Base-by-base conservation (phyloP, 2,888 invertebrate genomes). In the Rhimphoctona megacephalus region DNA sequence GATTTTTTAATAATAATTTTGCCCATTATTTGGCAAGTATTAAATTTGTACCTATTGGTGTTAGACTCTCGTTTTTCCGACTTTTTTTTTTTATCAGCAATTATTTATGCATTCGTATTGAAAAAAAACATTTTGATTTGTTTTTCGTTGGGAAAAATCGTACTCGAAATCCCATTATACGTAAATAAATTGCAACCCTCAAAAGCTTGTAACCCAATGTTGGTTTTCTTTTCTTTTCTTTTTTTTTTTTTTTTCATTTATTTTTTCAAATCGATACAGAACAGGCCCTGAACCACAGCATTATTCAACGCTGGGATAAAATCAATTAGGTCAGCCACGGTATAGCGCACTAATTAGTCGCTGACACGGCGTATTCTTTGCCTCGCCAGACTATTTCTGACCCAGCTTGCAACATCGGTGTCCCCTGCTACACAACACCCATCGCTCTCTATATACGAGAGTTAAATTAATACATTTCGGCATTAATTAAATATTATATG, bases 261-360 rank as follows among this genome's bases (percentile, higher is more conserved):
- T 70, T 83, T 52, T 76, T 39, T 39, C 39, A 66, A 46, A 52
- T n/a, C 49, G 54, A 66, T 74, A 79, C 70, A 9, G 33, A 74
- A 54, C 49, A 64, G 22, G 80, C 78, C 61, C 74, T 69, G 79
- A 84, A 74, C 49, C 67, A 74, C 61, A 73, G 14, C 61, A 73
- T 84, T 74, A 80, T 70, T 84, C 84, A 84, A 80, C 79, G 61
- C 76, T 61, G 80, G 69, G 84, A 84, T 84, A 80, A 84, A 80
- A 84, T 84, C 84, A 84, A 84, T 84, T 84, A 73, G 84, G 84
- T 84, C 84, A 84, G 61, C 69, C 70, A 36, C 66, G 69, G 69
- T 84, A 84, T 76, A 80, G 74, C 49, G 80, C 22, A 22, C 80
- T 84, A 84, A 84, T 84, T 84, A 84, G 80, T 84, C 74, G 84